Evolutionary conservation across 1,140 invertebrate genomes (phyloP), one percentile per base, ranked within the genome.

Genomic region (Pogonognathellus flavescens): DNA sequence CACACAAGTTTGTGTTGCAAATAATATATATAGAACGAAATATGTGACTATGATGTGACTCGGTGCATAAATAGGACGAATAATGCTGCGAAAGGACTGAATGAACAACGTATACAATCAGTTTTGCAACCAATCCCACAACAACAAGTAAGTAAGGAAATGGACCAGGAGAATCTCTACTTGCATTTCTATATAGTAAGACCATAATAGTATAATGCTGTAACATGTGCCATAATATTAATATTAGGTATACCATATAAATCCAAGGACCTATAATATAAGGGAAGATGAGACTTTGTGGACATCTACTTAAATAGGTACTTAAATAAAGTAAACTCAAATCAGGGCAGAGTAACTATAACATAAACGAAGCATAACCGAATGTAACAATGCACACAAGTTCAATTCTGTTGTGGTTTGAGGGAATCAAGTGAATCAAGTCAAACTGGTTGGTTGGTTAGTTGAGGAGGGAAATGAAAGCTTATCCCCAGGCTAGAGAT

Each of bases 381-480:
- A 41, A 6, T 6, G 3, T 57, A 57, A 14, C 53, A 13, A 57
- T 10, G 10, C n/a, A 57, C 11, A n/a, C n/a, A 57, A 14, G 53
- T 57, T 14, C n/a, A n/a, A 14, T 14, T 57, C 11, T 57, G 10
- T 57, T 57, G 53, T 70, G 66, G 16, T 49, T 76, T 41, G 7
- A 31, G 5, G n/a, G 31, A 50, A 49, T 41, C 70, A 76, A 76
- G 31, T 76, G 31, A 50, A 49, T 41, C 70, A 76, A 76, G 31
- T 76, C 70, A 76, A 76, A 50, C 14, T 31, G n/a, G 70, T 50
- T 1, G 70, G 14, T 50, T n/a, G n/a, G n/a, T 16, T 70, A 70
- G 70, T 50, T 31, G 25, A 66, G 70, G 25, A 66, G 70, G 70
- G 70, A 76, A 76, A 76, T 76, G 70, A 50, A 76, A 76, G 70